Conservation (phyloP, 2,888 invertebrate genomes). For the Mythimna ferrago region DNA sequence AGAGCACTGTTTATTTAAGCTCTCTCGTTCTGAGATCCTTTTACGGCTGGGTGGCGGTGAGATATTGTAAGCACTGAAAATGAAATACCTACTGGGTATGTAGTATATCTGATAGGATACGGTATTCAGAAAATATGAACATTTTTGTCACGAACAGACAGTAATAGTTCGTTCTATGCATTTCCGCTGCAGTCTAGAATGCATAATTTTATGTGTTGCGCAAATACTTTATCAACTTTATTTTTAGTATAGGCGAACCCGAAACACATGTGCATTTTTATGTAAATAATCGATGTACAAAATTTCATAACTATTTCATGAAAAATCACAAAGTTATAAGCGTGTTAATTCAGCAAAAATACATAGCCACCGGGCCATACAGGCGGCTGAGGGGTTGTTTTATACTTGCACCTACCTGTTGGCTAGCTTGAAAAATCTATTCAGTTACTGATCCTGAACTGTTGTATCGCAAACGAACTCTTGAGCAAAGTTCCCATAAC, state of each 20-base stretch:
- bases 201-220: conserved; percentile 7
- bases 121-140: conserved; percentile 28
- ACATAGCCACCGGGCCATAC: no score
- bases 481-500: conserved; percentile 16
- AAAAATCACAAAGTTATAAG: no score
- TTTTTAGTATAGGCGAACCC: no score
- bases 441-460: no score
- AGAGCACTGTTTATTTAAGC: conserved; percentile 58
- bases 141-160: conserved; percentile 28
- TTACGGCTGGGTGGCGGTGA: conserved; percentile 20
- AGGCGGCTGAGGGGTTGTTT: no score
- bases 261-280: no score
- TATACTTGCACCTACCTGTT: no score
- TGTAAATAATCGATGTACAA: no score
- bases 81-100: neutral
- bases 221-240: neutral
- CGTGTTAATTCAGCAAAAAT: no score
- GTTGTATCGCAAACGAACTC: neutral
- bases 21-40: conserved; percentile 43
- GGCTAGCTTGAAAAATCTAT: no score
- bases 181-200: conserved; percentile 20
- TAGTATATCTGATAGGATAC: neutral
- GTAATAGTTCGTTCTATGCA: conserved; percentile 8
- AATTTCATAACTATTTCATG: no score
- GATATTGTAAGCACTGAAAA: conserved; percentile 31